Conservation (phyloP, 1,140 invertebrate genomes). For the Antheraea pernyi region DNA sequence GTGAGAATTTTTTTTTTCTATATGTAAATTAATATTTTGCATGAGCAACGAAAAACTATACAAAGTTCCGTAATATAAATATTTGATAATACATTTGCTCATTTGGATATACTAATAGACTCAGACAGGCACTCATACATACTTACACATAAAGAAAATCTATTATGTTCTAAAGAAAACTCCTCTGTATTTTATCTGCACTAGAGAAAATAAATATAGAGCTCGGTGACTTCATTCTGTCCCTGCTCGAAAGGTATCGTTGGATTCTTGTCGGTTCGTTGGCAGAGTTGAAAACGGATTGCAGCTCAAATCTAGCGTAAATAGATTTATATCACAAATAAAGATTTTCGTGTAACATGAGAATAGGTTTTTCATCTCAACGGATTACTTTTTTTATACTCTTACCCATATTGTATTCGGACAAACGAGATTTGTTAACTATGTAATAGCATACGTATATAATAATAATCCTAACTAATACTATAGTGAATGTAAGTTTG, state of each 20-base stretch:
- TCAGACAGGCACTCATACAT: too few relatives aligned
- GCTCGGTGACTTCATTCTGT: conserved; percentile 6
- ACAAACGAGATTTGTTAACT: neutral
- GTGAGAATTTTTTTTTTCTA: too few relatives aligned
- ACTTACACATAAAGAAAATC: too few relatives aligned
- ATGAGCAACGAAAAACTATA: too few relatives aligned
- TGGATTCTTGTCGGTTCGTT: conserved; percentile 8
- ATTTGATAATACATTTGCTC: too few relatives aligned
- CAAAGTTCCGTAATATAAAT: too few relatives aligned
- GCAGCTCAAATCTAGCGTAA: conserved; percentile 10
- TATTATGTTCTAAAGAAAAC: too few relatives aligned
- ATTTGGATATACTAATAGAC: too few relatives aligned
- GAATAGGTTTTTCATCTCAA: neutral
- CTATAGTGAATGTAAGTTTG: too few relatives aligned
- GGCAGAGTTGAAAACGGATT: conserved; percentile 5
- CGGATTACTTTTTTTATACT: neutral
- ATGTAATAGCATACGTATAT: too few relatives aligned
- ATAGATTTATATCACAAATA: neutral
- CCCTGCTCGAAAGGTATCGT: conserved; percentile 5
- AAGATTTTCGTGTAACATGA: neutral
- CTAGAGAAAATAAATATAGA: conserved; percentile 5
- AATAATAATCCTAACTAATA: too few relatives aligned
- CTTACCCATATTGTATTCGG: neutral
- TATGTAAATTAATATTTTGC: too few relatives aligned
- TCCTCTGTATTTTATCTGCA: conserved; percentile 4